These are phyloP conservation scores for Cromileptes altivelis DNA, from an alignment of 2,113 vertebrate species.

Conservation along the genomic window DNA sequence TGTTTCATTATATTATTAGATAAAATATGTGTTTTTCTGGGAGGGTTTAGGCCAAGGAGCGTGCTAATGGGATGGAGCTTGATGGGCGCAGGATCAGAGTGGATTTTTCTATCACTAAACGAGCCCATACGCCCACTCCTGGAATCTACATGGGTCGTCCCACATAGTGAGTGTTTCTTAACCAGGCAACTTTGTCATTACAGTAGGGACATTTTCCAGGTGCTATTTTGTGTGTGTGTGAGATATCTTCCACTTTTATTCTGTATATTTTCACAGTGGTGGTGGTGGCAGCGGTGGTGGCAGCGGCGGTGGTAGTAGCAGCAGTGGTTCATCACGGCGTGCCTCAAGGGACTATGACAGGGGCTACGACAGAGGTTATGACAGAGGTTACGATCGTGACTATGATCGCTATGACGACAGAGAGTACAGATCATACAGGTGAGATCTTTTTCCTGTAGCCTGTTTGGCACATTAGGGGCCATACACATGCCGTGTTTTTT, in stretches of 20 bases:
- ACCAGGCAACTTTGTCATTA: not conserved
- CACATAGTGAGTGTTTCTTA: slow-evolving; percentile 84
- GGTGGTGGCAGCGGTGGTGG: not conserved
- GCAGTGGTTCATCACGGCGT: slow-evolving; percentile 66
- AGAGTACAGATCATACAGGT: slow-evolving; percentile 94
- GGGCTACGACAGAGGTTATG: slow-evolving; percentile 91
- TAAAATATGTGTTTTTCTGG: not conserved
- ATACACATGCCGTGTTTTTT: too few relatives aligned
- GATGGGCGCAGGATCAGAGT: slow-evolving; percentile 93
- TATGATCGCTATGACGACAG: slow-evolving; percentile 91
- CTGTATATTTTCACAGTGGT: slow-evolving; percentile 23
- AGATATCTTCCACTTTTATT: not conserved
- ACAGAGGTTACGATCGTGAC: slow-evolving; percentile 84
- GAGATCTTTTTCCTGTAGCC: not conserved
- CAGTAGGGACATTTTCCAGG: not conserved
- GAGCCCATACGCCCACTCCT: slow-evolving; percentile 93
- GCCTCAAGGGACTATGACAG: slow-evolving; percentile 84
- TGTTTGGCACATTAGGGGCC: not conserved
- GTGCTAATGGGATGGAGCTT: slow-evolving; percentile 94
- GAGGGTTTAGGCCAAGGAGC: slow-evolving; percentile 74
- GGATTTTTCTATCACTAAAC: slow-evolving; percentile 93
- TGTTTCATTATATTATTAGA: not conserved
- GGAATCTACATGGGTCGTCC: slow-evolving; percentile 96
- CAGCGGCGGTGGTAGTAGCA: rapidly evolving
- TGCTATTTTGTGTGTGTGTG: not conserved